Percentiles rank a stretch among this genome's conserved stretches.
Evolutionary conservation across 1,140 invertebrate genomes (phyloP).

Genomic region (Drosophila yakuba): DNA sequence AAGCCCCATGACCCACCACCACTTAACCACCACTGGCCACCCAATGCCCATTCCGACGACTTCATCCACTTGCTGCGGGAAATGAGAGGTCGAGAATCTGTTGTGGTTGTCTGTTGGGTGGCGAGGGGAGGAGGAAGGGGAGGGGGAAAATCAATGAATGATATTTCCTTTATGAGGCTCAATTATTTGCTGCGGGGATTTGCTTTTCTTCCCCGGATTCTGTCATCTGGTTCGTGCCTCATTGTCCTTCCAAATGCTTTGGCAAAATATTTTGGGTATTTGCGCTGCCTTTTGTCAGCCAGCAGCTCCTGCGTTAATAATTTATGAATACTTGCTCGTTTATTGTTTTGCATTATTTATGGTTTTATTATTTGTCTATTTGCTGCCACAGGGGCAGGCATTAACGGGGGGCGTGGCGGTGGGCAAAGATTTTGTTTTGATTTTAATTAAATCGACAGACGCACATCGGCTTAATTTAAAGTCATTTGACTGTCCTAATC

Average conservation of each 20-base stretch:
- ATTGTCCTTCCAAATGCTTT: slow-evolving; percentile 83
- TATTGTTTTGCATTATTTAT: slow-evolving; percentile 82
- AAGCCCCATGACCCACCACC: slow-evolving; percentile 18
- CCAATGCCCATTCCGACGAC: slow-evolving; percentile 26
- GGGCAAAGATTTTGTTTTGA: slow-evolving; percentile 76
- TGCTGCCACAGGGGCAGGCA: not conserved
- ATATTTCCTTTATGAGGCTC: slow-evolving; percentile 81
- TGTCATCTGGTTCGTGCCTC: slow-evolving; percentile 68
- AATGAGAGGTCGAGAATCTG: slow-evolving; percentile 20
- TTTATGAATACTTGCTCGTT: slow-evolving; percentile 83
- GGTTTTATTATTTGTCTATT: slow-evolving; percentile 72
- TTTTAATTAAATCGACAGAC: slow-evolving; percentile 79
- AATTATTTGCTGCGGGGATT: slow-evolving; percentile 84
- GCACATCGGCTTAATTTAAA: slow-evolving; percentile 74
- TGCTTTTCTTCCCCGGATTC: slow-evolving; percentile 66
- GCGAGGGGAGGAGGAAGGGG: slow-evolving; percentile 1
- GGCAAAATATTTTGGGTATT: slow-evolving; percentile 81
- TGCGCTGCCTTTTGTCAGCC: slow-evolving; percentile 60
- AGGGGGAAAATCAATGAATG: slow-evolving; percentile 80
- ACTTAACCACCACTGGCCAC: slow-evolving; percentile 6
- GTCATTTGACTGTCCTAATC: slow-evolving; percentile 69
- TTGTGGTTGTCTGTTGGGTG: slow-evolving; percentile 13
- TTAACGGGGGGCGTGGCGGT: slow-evolving; percentile 7
- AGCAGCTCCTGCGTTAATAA: slow-evolving; percentile 64
- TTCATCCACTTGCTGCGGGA: slow-evolving; percentile 63